A percentile compares a stretch with the other conserved stretches of the same genome.
These are phyloP conservation scores for Melikaiella ostensackeni DNA, from an alignment of 2,888 invertebrate genomes.

Conservation along the genomic window DNA sequence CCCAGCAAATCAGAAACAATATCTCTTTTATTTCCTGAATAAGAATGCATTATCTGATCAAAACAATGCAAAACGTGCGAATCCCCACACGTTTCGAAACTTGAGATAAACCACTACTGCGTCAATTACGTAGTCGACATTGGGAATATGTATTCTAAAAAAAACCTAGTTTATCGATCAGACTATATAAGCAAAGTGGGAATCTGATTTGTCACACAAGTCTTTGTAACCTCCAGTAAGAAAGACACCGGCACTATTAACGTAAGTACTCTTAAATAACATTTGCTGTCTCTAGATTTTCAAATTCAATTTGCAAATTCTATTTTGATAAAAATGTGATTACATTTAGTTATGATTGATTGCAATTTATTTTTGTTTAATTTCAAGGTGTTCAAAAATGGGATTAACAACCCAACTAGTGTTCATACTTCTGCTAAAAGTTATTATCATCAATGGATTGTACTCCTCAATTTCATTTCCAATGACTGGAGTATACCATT, in stretches of 20 bases:
- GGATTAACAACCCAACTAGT: not conserved
- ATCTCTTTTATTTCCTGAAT: not conserved
- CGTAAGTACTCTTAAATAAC: not conserved
- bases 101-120: slow-evolving; percentile 17
- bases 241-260: slow-evolving; percentile 3
- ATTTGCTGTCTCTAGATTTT: not conserved
- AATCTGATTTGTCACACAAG: slow-evolving; percentile 27
- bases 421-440: not conserved
- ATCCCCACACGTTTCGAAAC: slow-evolving; percentile 12
- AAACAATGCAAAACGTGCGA: slow-evolving; percentile 15
- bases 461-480: slow-evolving; percentile 47
- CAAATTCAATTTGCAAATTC: not conserved
- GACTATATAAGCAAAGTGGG: slow-evolving; percentile 38
- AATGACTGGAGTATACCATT: slow-evolving; percentile 53
- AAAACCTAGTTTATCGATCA: slow-evolving; percentile 35
- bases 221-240: slow-evolving; percentile 14
- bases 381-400: not conserved
- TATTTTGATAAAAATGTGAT: not conserved
- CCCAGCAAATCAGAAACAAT: not conserved
- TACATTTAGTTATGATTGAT: not conserved
- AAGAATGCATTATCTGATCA: slow-evolving; percentile 4
- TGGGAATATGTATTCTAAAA: slow-evolving; percentile 23
- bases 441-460: slow-evolving; percentile 1
- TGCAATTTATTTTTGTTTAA: not conserved
- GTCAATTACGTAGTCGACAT: slow-evolving; percentile 23